These are phyloP conservation scores for Pterostichus niger DNA, from an alignment of 2,888 invertebrate genomes.

Conservation along the genomic window DNA sequence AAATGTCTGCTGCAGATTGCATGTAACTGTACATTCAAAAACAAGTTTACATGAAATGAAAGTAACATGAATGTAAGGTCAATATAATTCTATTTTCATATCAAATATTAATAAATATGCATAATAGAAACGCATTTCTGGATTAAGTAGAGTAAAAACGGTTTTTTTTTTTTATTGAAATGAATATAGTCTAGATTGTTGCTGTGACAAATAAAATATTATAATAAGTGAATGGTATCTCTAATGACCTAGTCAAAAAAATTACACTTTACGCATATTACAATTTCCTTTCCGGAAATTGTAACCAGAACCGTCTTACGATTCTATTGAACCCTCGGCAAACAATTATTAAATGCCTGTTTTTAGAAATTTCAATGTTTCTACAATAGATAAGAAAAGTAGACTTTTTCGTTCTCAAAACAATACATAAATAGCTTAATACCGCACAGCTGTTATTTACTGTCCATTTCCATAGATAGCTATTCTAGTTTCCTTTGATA, in stretches of 20 bases:
- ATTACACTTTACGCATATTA: not conserved
- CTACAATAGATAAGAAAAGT: too few relatives aligned
- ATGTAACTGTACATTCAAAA: slow-evolving; percentile 6
- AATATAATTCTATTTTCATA: slow-evolving; percentile 59
- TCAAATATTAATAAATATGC: slow-evolving; percentile 45
- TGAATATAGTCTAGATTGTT: not conserved
- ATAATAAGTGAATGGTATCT: slow-evolving; percentile 13
- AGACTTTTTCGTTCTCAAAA: too few relatives aligned
- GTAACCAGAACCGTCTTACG: too few relatives aligned
- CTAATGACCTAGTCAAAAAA: slow-evolving; percentile 1
- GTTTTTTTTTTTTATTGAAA: not conserved
- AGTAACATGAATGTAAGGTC: slow-evolving; percentile 59
- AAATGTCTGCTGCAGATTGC: not conserved
- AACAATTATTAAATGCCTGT: too few relatives aligned
- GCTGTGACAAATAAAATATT: not conserved
- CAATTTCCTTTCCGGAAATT: too few relatives aligned
- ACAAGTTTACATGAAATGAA: slow-evolving; percentile 44
- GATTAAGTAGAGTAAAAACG: slow-evolving; percentile 16
- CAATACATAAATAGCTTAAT: too few relatives aligned
- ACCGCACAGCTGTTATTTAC: too few relatives aligned
- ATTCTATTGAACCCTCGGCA: too few relatives aligned
- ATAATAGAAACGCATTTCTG: slow-evolving; percentile 34
- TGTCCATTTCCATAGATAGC: too few relatives aligned
- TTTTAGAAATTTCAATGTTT: too few relatives aligned
- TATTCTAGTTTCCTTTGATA: too few relatives aligned